These are phyloP conservation scores for Oncorhynchus clarkii DNA, from an alignment of 2,113 vertebrate species.

Conservation along the genomic window DNA sequence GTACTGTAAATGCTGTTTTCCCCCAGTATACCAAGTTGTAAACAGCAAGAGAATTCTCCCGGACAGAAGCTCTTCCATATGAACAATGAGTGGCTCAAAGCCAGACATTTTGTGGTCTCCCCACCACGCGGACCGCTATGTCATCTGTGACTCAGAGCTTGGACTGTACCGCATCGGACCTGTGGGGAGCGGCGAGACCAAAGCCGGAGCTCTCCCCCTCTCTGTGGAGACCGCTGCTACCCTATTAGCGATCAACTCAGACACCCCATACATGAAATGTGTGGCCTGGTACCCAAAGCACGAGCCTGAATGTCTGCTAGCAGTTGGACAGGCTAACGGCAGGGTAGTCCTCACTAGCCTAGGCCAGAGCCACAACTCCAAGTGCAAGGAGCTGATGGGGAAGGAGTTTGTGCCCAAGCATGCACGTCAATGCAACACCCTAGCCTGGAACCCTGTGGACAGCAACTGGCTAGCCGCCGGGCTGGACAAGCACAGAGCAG, in stretches of 20 bases:
- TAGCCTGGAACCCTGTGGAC: conserved; percentile 95
- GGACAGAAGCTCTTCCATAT: conserved; percentile 24
- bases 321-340: conserved; percentile 95
- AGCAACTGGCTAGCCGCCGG: conserved; percentile 94
- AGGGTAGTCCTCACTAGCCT: conserved; percentile 94
- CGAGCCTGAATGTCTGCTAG: conserved; percentile 93
- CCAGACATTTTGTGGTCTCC: conserved; percentile 98
- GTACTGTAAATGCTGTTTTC: neutral
- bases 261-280: conserved; percentile 98
- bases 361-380: conserved; percentile 93
- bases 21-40: conserved; percentile 10
- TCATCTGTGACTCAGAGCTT: conserved; percentile 94
- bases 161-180: conserved; percentile 93
- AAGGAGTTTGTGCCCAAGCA: conserved; percentile 98
- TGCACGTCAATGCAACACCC: conserved; percentile 93
- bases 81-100: conserved; percentile 92
- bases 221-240: conserved; percentile 93
- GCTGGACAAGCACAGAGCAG: conserved; percentile 93
- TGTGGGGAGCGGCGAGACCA: conserved; percentile 81
- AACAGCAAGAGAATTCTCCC: conserved; percentile 11
- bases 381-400: conserved; percentile 90
- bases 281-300: conserved; percentile 98
- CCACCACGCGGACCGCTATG: conserved; percentile 92
- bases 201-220: conserved; percentile 85
- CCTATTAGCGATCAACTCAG: conserved; percentile 91